phyloP scores from a whole-genome alignment of 2,888 invertebrate genomes.

The Lycocerus yunnanus region DNA sequence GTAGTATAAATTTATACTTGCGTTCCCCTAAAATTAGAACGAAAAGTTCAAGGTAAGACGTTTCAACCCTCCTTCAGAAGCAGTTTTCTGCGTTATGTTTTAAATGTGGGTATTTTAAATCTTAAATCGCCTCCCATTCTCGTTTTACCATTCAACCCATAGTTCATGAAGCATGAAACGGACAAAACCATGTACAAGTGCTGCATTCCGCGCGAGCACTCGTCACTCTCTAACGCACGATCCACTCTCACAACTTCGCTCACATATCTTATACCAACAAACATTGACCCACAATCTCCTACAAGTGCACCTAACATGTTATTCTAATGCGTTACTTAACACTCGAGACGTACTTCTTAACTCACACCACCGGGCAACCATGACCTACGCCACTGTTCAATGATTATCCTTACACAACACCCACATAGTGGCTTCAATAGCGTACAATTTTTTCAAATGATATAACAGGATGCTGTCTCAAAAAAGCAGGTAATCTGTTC shows the following conservation, averaged over 20 bases:
- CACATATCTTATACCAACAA: constrained; percentile 20
- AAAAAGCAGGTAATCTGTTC: neutral
- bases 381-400: constrained; percentile 40
- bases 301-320: constrained; percentile 33
- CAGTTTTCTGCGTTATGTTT: neutral
- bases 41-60: neutral
- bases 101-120: neutral
- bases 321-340: constrained; percentile 34
- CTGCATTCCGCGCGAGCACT: constrained; percentile 36
- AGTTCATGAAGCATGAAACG: constrained; percentile 33
- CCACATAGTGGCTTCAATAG: neutral
- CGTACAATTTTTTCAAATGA: neutral
- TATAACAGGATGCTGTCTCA: neutral
- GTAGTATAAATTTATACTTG: neutral
- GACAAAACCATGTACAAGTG: constrained; percentile 36
- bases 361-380: constrained; percentile 28
- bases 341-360: constrained; percentile 32
- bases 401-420: constrained; percentile 13
- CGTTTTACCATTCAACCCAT: constrained; percentile 27
- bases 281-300: constrained; percentile 36
- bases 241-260: constrained; percentile 22
- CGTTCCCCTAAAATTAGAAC: neutral
- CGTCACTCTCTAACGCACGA: constrained; percentile 35
- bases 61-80: neutral
- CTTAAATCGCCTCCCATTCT: neutral